Evolutionary conservation across 2,797 vertebrate species (phyloP), one percentile per base, ranked within the genome.

Genomic region (Paratrypauchen microcephalus): DNA sequence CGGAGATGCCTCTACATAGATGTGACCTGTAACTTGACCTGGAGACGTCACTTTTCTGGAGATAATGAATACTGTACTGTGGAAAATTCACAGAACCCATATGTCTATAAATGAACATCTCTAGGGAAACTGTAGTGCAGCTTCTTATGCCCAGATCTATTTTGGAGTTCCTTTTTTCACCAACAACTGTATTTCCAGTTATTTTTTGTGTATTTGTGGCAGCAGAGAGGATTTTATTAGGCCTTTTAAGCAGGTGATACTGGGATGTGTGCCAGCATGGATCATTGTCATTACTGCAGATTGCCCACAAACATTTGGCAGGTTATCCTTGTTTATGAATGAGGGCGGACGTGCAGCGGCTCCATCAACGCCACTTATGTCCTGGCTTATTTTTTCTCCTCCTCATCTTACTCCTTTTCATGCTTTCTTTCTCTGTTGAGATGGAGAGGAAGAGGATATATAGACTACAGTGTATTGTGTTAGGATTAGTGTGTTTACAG

Each of bases 301-400:
- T 80, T 21, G 54, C 80, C 74, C 66, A 62, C 76, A 68, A 72
- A 79, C 64, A 57, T 57, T 61, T 69, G 66, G 67, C 76, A 66
- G 70, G 71, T 77, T 74, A 71, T 72, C 55, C 68, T 63, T 63
- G 61, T 78, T 86, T 86, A 87, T 83, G 75, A 79, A 87, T 65
- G 74, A 84, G 66, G 72, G 65, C 28, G 39, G 77, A 74, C 68
- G 59, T 54, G 74, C 67, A 73, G 70, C 62, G 65, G 71, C 72
- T 88, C 77, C 77, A 69, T 90, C 88, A 87, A 68, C 84, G 83
- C 76, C 78, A 78, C 74, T 80, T 75, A 69, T 1, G 62, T 69
- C 70, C 60, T 19, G 32, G 63, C 78, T 86, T 78, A 86, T 88
- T 87, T 86, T 70, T 36, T n/a, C 68, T 69, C 24, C 54, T 70